phyloP scores from a whole-genome alignment of 1,140 invertebrate species.

The Procambarus virginalis region DNA sequence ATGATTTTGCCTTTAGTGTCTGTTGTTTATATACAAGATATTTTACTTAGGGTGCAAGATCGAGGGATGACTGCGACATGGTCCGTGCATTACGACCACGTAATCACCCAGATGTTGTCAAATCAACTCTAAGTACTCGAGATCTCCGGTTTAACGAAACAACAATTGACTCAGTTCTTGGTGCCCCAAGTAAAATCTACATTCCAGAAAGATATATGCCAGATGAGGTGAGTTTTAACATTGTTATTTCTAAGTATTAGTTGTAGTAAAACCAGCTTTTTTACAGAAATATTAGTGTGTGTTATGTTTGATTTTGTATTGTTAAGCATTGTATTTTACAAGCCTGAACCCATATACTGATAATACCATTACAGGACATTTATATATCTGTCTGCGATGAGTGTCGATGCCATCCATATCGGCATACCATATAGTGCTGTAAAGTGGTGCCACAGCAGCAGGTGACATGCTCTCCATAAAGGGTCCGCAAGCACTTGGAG shows the following conservation, averaged over 20 bases:
- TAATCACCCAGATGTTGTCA: conserved; percentile 86
- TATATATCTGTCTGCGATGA: no score
- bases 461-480: no score
- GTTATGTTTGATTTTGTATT: no score
- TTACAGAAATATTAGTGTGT: neutral
- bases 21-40: neutral
- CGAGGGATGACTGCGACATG: conserved; percentile 90
- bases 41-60: conserved; percentile 78
- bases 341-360: no score
- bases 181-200: conserved; percentile 90
- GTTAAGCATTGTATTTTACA: no score
- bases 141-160: conserved; percentile 82
- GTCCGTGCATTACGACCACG: conserved; percentile 83
- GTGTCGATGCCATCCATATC: no score
- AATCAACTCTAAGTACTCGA: conserved; percentile 82
- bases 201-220: conserved; percentile 94
- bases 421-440: no score
- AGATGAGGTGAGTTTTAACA: conserved; percentile 80
- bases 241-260: neutral
- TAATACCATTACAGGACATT: no score
- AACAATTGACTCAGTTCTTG: conserved; percentile 88
- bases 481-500: no score
- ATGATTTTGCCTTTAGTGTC: neutral
- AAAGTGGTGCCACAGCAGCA: no score
- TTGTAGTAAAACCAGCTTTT: neutral